Evolutionary conservation across 2,113 vertebrate species (phyloP).

Genomic region (Mixornis gularis): DNA sequence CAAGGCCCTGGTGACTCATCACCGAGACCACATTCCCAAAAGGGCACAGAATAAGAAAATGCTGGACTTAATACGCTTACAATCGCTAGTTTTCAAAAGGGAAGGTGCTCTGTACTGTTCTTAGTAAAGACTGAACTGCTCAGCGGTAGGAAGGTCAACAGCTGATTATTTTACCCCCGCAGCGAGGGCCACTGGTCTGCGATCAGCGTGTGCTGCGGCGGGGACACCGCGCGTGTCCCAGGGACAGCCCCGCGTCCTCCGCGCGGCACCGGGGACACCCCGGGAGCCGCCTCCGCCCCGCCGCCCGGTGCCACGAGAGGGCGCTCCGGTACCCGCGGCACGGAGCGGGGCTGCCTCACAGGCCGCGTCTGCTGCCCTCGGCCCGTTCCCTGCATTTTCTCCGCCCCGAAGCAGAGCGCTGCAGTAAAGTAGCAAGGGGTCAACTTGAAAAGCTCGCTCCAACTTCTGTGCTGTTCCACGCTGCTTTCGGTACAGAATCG

Average conservation of each 20-base stretch:
- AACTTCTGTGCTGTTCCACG: not conserved
- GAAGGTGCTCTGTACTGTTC: not conserved
- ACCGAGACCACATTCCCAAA: fast-evolving
- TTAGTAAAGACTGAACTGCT: too few relatives aligned
- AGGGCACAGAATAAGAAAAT: not conserved
- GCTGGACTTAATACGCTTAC: not conserved
- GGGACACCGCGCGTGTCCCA: fast-evolving
- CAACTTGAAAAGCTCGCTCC: not conserved
- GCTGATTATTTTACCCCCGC: fast-evolving
- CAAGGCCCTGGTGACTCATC: not conserved
- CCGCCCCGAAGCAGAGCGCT: not conserved
- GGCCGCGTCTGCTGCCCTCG: fast-evolving
- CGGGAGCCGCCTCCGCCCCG: not conserved
- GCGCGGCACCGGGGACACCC: not conserved
- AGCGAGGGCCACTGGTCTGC: fast-evolving
- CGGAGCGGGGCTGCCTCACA: fast-evolving
- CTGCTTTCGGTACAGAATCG: not conserved
- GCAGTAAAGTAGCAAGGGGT: not conserved
- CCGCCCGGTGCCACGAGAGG: not conserved
- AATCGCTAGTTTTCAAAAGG: not conserved
- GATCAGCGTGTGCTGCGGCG: fast-evolving
- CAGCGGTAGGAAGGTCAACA: fast-evolving
- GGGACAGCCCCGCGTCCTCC: too few relatives aligned
- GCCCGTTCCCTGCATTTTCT: fast-evolving
- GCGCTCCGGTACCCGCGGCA: not conserved